These are phyloP conservation scores for Mastacembelus armatus DNA, from an alignment of 2,797 vertebrate genomes.

Conservation along the genomic window DNA sequence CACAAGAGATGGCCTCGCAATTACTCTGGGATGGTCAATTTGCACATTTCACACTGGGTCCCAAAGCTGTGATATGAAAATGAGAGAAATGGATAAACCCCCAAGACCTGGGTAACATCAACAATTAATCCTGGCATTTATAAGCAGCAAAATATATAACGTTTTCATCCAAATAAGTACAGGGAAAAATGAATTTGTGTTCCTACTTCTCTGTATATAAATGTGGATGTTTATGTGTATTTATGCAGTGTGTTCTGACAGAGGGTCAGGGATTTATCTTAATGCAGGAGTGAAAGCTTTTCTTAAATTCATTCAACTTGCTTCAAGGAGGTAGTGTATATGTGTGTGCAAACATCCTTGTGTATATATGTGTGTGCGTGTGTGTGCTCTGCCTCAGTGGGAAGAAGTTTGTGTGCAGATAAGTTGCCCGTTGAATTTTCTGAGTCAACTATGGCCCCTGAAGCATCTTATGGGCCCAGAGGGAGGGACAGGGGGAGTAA, in stretches of 20 bases:
- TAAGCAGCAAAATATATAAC: constrained; percentile 54
- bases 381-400: constrained; percentile 44
- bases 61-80: constrained; percentile 81
- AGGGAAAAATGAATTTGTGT: constrained; percentile 29
- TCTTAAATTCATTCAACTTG: constrained; percentile 58
- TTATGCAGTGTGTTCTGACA: constrained; percentile 57
- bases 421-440: constrained; percentile 75
- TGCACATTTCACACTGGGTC: constrained; percentile 79
- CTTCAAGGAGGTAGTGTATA: constrained; percentile 47
- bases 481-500: constrained; percentile 53
- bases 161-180: constrained; percentile 68
- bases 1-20: constrained; percentile 81
- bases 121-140: constrained; percentile 81
- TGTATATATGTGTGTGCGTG: neutral
- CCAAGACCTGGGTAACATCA: constrained; percentile 70
- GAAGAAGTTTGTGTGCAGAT: constrained; percentile 66
- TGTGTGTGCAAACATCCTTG: neutral
- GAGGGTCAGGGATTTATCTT: constrained; percentile 56
- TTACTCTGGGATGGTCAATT: constrained; percentile 82
- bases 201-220: constrained; percentile 53
- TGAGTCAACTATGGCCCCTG: constrained; percentile 74
- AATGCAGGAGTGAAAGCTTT: constrained; percentile 37
- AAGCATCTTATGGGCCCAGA: constrained; percentile 64
- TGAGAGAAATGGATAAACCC: constrained; percentile 80
- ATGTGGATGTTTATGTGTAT: constrained; percentile 43